A percentile compares a stretch with the other conserved stretches of the same genome.
Conservation (phyloP, 2,113 vertebrate genomes). For the Syrrhaptes paradoxus region DNA sequence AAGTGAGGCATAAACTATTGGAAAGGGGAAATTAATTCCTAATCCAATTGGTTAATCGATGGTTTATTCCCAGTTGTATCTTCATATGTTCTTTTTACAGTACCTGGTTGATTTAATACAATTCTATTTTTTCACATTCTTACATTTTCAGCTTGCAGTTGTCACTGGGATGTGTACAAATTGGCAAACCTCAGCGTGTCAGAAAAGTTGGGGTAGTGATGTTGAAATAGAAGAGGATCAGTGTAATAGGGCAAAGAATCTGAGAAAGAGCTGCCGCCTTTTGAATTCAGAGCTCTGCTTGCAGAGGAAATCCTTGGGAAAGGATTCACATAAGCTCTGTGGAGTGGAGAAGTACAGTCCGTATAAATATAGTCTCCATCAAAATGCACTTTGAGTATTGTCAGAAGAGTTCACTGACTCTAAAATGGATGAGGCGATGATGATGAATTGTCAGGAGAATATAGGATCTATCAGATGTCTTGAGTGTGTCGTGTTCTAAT, state of each 20-base stretch:
- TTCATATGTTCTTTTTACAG: not conserved
- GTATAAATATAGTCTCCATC: not conserved
- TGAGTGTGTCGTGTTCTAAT: not conserved
- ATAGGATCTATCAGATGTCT: not conserved
- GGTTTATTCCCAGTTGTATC: not conserved
- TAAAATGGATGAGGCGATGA: not conserved
- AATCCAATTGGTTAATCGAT: slow-evolving; percentile 34
- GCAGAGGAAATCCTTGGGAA: slow-evolving; percentile 20
- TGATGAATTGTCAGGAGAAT: not conserved
- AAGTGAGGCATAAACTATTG: not conserved
- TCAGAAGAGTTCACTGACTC: not conserved
- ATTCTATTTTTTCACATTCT: not conserved
- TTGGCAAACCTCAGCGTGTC: not conserved
- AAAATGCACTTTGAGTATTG: slow-evolving; percentile 3
- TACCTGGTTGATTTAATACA: not conserved
- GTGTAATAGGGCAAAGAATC: not conserved
- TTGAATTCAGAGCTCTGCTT: slow-evolving; percentile 34
- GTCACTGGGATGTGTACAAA: not conserved
- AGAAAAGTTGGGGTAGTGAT: accelerated
- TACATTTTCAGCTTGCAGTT: not conserved
- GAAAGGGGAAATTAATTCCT: not conserved
- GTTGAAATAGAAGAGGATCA: not conserved
- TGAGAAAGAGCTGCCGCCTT: not conserved
- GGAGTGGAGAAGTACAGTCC: not conserved
- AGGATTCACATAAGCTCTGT: not conserved